A percentile compares a stretch with the other conserved stretches of the same genome.
These are phyloP conservation scores for Poecilia velifera DNA, from an alignment of 2,797 vertebrate species.

Conservation along the genomic window DNA sequence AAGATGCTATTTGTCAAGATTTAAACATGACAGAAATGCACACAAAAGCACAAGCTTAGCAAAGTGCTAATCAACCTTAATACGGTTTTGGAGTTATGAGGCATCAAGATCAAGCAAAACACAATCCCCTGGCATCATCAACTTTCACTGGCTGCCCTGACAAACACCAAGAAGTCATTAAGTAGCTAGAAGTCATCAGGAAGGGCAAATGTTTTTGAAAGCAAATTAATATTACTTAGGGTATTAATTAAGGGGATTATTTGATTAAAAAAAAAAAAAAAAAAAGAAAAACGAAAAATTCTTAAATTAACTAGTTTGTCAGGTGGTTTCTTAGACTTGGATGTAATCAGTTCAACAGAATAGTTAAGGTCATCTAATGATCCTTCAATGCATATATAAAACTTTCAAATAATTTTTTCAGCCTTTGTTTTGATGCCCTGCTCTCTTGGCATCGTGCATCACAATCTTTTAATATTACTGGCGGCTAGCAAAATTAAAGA, in stretches of 20 bases:
- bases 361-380: background rate
- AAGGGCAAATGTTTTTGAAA: conserved; percentile 23
- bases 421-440: background rate
- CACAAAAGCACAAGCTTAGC: conserved; percentile 58
- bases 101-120: conserved; percentile 57
- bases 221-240: background rate
- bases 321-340: background rate
- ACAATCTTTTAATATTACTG: background rate
- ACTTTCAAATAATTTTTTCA: too few species aligned
- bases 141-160: conserved; percentile 22
- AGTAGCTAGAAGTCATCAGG: conserved; percentile 14
- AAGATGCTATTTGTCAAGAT: conserved; percentile 56
- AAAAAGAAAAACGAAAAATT: background rate
- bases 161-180: conserved; percentile 17
- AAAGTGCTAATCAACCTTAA: conserved; percentile 63
- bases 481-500: background rate
- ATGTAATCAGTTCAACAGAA: background rate
- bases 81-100: conserved; percentile 58
- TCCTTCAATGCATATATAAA: background rate
- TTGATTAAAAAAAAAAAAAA: too few species aligned
- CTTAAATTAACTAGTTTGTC: background rate
- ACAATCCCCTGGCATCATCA: conserved; percentile 48
- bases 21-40: conserved; percentile 64
- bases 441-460: background rate
- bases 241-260: background rate